These are phyloP conservation scores for Trichosurus vulpecula DNA, from an alignment of 2,797 vertebrate species.

Conservation along the genomic window DNA sequence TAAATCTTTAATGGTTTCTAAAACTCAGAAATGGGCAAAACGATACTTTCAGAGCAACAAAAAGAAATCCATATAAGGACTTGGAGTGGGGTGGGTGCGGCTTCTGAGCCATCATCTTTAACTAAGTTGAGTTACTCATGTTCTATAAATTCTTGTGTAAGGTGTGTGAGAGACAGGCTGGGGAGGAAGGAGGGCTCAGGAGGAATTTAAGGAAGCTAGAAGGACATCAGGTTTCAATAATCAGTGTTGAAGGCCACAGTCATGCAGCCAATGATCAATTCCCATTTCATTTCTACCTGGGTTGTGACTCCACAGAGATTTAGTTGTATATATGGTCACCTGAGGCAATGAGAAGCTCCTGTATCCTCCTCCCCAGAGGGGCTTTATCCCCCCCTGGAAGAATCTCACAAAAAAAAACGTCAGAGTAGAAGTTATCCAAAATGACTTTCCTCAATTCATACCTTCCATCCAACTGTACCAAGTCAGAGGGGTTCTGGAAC, in stretches of 20 bases:
- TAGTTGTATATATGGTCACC: background rate
- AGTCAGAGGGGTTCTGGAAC: too few species aligned
- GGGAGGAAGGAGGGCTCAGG: background rate
- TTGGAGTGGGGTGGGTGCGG: background rate
- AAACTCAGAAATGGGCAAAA: background rate
- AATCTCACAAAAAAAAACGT: background rate
- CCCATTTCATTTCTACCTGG: background rate
- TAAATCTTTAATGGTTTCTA: background rate
- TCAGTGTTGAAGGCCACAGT: background rate
- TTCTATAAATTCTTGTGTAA: background rate
- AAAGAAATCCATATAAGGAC: background rate
- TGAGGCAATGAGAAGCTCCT: background rate
- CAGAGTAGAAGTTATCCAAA: background rate
- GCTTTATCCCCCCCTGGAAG: background rate
- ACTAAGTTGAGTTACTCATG: background rate
- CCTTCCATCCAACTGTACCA: background rate
- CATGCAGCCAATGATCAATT: background rate
- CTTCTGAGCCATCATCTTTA: background rate
- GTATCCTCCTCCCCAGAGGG: background rate
- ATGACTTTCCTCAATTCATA: background rate
- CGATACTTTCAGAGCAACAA: slow-evolving; percentile 2
- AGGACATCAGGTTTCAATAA: background rate
- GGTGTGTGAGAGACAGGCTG: fast-evolving
- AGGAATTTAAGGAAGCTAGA: background rate
- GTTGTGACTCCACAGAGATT: background rate